Base-by-base conservation (phyloP, 2,888 invertebrate species). In the Gnatocerus cornutus region DNA sequence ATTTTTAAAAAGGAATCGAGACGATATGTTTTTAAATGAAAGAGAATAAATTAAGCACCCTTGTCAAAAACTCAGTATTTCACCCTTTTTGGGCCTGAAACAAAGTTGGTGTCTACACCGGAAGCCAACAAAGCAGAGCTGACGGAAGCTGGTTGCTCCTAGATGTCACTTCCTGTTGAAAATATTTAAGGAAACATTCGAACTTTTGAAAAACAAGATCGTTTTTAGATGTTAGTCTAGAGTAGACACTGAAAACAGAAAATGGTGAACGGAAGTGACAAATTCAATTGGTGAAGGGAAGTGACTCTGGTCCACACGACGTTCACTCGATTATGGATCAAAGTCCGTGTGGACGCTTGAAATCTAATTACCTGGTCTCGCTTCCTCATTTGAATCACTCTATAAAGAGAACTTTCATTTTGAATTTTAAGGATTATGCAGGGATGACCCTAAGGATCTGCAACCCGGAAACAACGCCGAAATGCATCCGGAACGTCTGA, bases 241-340 rank as follows among this genome's bases (percentile, higher is more conserved):
- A 59, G 43, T 45, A 43, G n/a, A n/a, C n/a, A n/a, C n/a, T n/a
- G n/a, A n/a, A n/a, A n/a, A n/a, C n/a, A n/a, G 72, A 66, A 74
- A 74, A 67, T 71, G 59, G 63, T 46, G 65, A 68, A 50, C 66
- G 75, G 71, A 74, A 76, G 76, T 76, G 76, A 74, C 73, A 77
- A 78, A 78, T 75, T 75, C 75, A 75, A 77, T 78, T 77, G 76
- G 65, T 68, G 68, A 71, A 72, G 73, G 73, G 73, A 77, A 76
- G 77, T 73, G 71, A 75, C 64, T 73, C 72, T 65, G 69, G 73
- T 75, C 74, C 76, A 74, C 73, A 74, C 66, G 68, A 71, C 66
- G 72, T 69, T 73, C 59, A 76, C 76, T 74, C 71, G 76, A 78
- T 78, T 78, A 76, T 71, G 70, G 76, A 76, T 78, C 78, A 77